Evolutionary conservation across 1,140 invertebrate genomes (phyloP).

Genomic region (Maconellicoccus hirsutus): DNA sequence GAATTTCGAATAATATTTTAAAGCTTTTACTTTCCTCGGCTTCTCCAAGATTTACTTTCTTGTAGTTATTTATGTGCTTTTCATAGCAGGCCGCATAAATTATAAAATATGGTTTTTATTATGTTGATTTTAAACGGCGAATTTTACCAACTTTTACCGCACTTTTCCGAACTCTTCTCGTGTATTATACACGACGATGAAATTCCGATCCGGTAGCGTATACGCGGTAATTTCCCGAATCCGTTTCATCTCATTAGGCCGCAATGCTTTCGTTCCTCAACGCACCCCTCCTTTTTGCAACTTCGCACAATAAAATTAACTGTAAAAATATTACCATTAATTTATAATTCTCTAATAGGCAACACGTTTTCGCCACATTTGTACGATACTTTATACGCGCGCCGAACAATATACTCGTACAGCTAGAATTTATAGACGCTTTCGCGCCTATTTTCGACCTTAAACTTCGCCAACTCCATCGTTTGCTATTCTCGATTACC

Average conservation of each 20-base stretch:
- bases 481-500: too few species aligned
- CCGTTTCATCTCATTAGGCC: not conserved
- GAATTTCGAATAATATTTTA: conserved; percentile 1
- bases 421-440: too few species aligned
- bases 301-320: too few species aligned
- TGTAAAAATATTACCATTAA: too few species aligned
- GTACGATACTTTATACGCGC: too few species aligned
- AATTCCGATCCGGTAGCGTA: not conserved
- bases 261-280: too few species aligned
- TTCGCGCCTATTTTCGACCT: too few species aligned
- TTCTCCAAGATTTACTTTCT: conserved; percentile 9
- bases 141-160: not conserved
- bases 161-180: not conserved
- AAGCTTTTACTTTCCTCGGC: conserved; percentile 7
- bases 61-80: conserved; percentile 9
- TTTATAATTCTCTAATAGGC: too few species aligned
- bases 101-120: conserved; percentile 9
- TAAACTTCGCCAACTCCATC: too few species aligned
- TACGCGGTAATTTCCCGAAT: not conserved
- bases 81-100: not conserved
- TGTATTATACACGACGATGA: not conserved
- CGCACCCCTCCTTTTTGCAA: too few species aligned
- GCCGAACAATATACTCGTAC: too few species aligned
- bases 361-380: too few species aligned
- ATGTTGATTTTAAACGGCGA: conserved; percentile 4